Conservation (phyloP, 1,140 invertebrate species). For the Saxidomus purpurata region DNA sequence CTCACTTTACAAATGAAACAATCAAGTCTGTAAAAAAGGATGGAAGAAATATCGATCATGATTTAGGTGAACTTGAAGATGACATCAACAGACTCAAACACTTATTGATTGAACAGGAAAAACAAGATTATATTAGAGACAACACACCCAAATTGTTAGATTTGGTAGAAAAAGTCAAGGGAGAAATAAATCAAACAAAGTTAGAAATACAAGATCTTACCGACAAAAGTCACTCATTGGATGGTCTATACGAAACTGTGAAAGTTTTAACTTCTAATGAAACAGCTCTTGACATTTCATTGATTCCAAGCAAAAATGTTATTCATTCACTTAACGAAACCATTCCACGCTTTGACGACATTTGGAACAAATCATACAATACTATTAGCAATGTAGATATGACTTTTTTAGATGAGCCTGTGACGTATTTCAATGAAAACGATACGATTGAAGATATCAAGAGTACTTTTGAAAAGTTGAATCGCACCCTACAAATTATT, state of each 20-base stretch:
- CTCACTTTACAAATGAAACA: neutral
- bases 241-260: neutral
- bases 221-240: neutral
- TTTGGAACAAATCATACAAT: neutral
- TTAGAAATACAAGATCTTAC: neutral
- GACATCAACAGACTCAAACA: neutral
- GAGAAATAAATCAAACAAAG: neutral
- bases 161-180: neutral
- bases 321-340: neutral
- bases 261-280: neutral
- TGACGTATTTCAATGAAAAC: neutral
- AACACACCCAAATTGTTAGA: neutral
- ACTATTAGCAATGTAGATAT: neutral
- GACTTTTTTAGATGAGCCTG: neutral
- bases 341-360: neutral
- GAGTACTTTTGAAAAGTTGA: conserved; percentile 31
- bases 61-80: neutral
- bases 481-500: neutral
- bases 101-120: neutral
- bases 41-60: neutral
- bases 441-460: conserved; percentile 29
- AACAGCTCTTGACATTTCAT: neutral
- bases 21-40: neutral
- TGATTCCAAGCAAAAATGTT: neutral
- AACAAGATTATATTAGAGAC: conserved; percentile 16